Evolutionary conservation across 1,140 invertebrate genomes (phyloP), one percentile per base, ranked within the genome.

Genomic region (Drosophila miranda): DNA sequence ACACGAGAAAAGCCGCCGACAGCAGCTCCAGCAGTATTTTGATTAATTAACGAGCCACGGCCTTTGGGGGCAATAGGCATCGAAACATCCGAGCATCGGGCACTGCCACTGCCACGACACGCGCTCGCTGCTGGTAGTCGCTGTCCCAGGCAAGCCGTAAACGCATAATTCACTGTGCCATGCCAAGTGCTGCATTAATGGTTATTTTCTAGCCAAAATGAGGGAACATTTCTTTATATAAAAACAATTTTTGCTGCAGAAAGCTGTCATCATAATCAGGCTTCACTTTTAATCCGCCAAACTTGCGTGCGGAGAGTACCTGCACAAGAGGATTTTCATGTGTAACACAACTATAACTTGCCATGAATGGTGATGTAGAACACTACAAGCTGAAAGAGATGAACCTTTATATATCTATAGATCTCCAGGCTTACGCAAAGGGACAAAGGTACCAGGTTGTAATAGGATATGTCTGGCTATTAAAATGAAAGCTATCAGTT

Each of bases 41-140:
- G 82, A 86, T 86, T 86, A 87, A 86, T 86, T 86, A 86, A 87
- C 74, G 74, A 54, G 55, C 50, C 61, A 67, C 69, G 59, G 69
- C 60, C 58, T 71, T 86, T 63, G 38, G 72, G 62, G 63, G 34
- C 58, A 41, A 56, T 59, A 72, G 64, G 66, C 55, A 51, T 56
- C 34, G 53, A 28, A 45, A 60, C 30, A 50, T 60, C 38, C 28
- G 62, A 45, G 14, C 66, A 66, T 38, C 11, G 42, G 59, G 30
- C 54, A 44, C 43, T 70, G n/a, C 26, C 41, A 28, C 41, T 70
- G n/a, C 26, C 41, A 28, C 44, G 50, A 44, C 26, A 66, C 49
- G 64, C 61, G 28, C 38, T 73, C 34, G 11, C 28, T 60, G 14
- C 11, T 13, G 5, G 13, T 6, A 58, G 19, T 41, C 21, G 19